Base-by-base conservation (phyloP, 2,113 vertebrate species). In the Passer montanus region DNA sequence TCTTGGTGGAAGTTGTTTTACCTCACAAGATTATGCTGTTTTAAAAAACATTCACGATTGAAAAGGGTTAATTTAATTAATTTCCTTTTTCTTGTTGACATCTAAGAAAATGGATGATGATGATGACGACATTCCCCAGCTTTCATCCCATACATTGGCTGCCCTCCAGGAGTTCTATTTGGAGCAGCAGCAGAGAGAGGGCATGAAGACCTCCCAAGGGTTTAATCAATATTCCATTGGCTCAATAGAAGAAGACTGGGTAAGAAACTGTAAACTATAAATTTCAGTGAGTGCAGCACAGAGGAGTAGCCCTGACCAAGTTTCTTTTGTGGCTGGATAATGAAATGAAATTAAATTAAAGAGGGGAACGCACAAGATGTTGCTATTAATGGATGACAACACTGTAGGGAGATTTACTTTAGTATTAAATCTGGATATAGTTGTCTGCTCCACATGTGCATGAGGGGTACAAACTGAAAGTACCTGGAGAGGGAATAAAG, bases 161-260 rank as follows among this genome's bases (percentile, higher is more conserved):
- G 99, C 99, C 17, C 98, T 99, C 94, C 99, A 98, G 94, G 99
- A 99, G 87, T 99, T 99, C 93, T 99, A 99, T 92, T 85, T 94
- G 14, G 99, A 99, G 84, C 98, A 97, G 82, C 94, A 97, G 84
- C 91, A 96, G 21, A 94, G 70, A 82, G 95, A 95, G 18, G 93
- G 93, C 73, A 60, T 74, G 89, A 94, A 90, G 90, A 72, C 89
- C 80, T 74, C 41, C 50, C 59, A 93, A 1, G 87, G 60, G 7
- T 83, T 90, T 17, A 94, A 98, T 72, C 98, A 96, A 77, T 99
- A 98, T 24, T 89, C 96, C 33, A 75, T 99, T 58, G 99, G 98
- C 70, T 97, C 98, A 1, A 94, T 99, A 93, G 98, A 98, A 91
- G 99, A 99, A 97, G 98, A 99, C 94, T 99, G 99, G 99, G 99